Conservation (phyloP, 2,888 invertebrate genomes). For the Coleophora flavipennella region DNA sequence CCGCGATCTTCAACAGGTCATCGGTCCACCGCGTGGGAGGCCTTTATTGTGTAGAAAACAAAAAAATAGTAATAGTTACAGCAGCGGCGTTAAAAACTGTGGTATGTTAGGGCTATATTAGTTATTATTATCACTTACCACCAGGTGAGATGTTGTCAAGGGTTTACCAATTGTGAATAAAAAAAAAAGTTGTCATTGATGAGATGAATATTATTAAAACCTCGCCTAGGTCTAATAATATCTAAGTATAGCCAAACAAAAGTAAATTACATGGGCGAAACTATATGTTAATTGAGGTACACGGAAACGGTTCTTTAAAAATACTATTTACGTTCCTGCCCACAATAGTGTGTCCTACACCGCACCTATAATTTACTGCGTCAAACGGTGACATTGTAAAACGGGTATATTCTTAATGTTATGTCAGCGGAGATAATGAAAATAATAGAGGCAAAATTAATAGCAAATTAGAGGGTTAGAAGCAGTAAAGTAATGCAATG, state of each 20-base stretch:
- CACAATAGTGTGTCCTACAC: constrained; percentile 25
- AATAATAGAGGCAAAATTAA: constrained; percentile 66
- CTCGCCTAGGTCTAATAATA: no score
- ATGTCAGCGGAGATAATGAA: constrained; percentile 63
- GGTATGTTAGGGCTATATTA: no score
- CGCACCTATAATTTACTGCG: constrained; percentile 60
- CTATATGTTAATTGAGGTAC: constrained; percentile 10
- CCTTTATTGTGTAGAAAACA: no score
- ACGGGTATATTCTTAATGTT: constrained; percentile 49
- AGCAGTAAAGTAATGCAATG: constrained; percentile 54
- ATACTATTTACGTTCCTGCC: constrained; percentile 33
- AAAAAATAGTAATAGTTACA: no score
- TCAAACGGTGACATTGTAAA: constrained; percentile 61
- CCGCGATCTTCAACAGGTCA: no score
- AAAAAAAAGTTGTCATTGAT: no score
- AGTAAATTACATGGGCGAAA: constrained; percentile 19
- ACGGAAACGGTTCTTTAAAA: constrained; percentile 46
- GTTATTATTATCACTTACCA: no score
- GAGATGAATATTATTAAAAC: no score
- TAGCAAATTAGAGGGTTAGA: constrained; percentile 59
- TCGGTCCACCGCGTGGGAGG: no score
- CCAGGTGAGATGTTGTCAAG: no score
- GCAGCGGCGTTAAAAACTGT: no score
- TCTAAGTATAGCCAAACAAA: not conserved
- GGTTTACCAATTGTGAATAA: no score